Evolutionary conservation across 2,888 invertebrate species (phyloP), one percentile per base, ranked within the genome.

Genomic region (Ernsta delagoae): DNA sequence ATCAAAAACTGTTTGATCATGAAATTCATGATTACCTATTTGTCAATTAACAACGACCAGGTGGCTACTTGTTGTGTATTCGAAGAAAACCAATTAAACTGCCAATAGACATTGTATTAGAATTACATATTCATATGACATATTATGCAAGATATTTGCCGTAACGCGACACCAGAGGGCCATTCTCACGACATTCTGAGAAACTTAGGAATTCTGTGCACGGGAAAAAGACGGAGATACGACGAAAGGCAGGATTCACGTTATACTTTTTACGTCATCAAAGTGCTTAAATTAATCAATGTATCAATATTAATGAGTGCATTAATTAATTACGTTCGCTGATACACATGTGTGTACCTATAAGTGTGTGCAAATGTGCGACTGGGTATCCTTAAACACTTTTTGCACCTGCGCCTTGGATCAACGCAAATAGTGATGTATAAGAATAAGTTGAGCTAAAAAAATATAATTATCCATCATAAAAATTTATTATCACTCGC

Each of bases 151-250:
- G 50, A 50, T 16, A 54, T 70, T 70, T 71, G 54, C 70, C 39
- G 71, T 69, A 69, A 67, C 31, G 4, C 59, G 41, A 66, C 54
- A 53, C 68, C 24, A 48, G 54, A 61, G 50, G 16, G 48, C 39
- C 70, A 66, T 74, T 74, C 75, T 64, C 75, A 74, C 73, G 73
- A 16, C 31, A 66, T 70, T 71, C 70, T 71, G 12, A 68, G 72
- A 70, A 71, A 62, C 66, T 70, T 61, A 67, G 65, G 59, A 62
- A 70, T 70, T 70, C 65, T 43, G 64, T 31, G 39, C 53, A 67
- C 59, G 64, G 56, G 67, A 70, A 71, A 71, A 70, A 65, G 70
- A 66, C 56, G 7, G 16, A 16, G 16, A 16, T 53, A 63, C 61
- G 50, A 45, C 63, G 59, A 57, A 45, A 6, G 53, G 61, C 24